Base-by-base conservation (phyloP, 30 jellyfish, hydroid and myxozoan genomes). In the Rhopilema esculentum region DNA sequence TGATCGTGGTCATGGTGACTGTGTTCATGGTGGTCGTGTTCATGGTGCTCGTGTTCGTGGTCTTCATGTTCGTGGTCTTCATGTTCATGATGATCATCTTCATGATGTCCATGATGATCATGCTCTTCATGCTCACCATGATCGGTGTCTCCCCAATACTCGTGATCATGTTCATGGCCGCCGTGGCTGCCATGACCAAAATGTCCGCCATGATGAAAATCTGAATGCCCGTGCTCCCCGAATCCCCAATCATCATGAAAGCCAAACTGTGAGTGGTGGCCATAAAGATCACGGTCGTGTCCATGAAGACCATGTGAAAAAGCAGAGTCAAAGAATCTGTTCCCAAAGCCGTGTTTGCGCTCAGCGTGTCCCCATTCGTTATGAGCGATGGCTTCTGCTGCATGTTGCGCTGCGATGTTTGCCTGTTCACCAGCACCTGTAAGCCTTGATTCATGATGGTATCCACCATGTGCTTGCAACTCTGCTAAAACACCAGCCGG, bases 191-290 rank as follows among this genome's bases (percentile, higher is more conserved):
- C 71, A 28, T 91, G 96, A 22, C 95, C 97, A 66, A 89, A 73
- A 27, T 82, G 96, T 64, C 90, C 85, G 28, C 81, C 91, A 69
- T 77, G 91, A 51, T 83, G 92, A 30, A 75, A 97, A 20, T 83
- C 97, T 7, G 75, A 88, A 57, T 83, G 92, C 15, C 98, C 98
- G 26, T 88, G 91, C 65, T 76, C 96, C 20, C 98, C 98, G 77
- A 93, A 88, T 1, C 98, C 98, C 97, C 97, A 93, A 67, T 88
- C 98, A 69, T 93, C 98, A 64, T 88, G 98, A 78, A 82, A 97
- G 1, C 98, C 98, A 64, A 72, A 93, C 77, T 88, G 96, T 22
- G 94, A 53, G 71, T 93, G 98, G 66, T 93, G 98, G 0, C 98
- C 98, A 75, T 69, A 84, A 24, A 87, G 83, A 15, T 92, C 80